These are phyloP conservation scores for Tenebrio molitor DNA, from an alignment of 1,140 invertebrate genomes.

Conservation along the genomic window DNA sequence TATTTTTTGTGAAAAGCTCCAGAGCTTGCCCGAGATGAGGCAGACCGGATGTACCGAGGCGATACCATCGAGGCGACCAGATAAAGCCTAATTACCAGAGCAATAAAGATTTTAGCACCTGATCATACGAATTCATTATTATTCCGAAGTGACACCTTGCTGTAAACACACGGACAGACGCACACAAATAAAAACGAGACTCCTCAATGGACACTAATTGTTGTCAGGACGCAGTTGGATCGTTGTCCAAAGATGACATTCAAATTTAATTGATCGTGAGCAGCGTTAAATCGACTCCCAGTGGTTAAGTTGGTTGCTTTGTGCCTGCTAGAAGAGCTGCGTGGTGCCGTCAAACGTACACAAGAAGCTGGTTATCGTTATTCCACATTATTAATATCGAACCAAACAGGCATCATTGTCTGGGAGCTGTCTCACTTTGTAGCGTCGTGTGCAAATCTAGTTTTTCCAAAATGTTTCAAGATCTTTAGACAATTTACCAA, in stretches of 20 bases:
- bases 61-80: constrained; percentile 28
- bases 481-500: no score
- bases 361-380: constrained; percentile 39
- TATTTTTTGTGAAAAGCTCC: constrained; percentile 26
- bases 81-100: constrained; percentile 33
- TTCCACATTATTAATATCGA: constrained; percentile 28
- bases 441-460: no score
- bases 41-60: constrained; percentile 11
- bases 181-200: neutral
- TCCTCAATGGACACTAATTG: constrained; percentile 25
- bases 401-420: constrained; percentile 20
- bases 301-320: constrained; percentile 35
- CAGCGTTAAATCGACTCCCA: constrained; percentile 36
- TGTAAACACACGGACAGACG: constrained; percentile 3
- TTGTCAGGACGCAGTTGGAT: constrained; percentile 26
- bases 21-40: constrained; percentile 16
- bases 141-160: neutral
- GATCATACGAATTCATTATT: constrained; percentile 37
- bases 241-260: constrained; percentile 37
- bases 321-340: constrained; percentile 21
- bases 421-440: no score
- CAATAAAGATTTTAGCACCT: constrained; percentile 45
- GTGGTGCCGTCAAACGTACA: constrained; percentile 36
- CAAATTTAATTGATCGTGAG: constrained; percentile 39
- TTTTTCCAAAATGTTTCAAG: no score